Percentiles rank a stretch among this genome's conserved stretches.
Evolutionary conservation across 2,113 vertebrate genomes (phyloP).

Genomic region (Cyanoramphus novaezelandiae): DNA sequence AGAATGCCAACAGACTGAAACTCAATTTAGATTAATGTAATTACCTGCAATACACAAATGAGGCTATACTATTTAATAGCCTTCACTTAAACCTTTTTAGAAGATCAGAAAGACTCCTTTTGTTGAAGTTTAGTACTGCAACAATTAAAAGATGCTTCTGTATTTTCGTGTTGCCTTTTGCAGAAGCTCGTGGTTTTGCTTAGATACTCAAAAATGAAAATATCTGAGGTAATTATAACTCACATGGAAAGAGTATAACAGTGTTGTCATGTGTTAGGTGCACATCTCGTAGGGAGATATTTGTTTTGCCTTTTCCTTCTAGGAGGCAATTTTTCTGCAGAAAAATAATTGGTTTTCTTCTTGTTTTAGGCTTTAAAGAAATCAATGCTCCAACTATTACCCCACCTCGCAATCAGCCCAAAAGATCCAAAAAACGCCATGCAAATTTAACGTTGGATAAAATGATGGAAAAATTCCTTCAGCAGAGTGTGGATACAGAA

Average conservation of each 20-base stretch:
- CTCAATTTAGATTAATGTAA: conserved; percentile 65
- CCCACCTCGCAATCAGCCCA: conserved; percentile 72
- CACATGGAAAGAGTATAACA: neutral
- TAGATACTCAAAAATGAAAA: neutral
- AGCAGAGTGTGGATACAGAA: conserved; percentile 86
- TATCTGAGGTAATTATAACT: neutral
- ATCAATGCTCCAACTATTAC: conserved; percentile 62
- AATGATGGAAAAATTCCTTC: conserved; percentile 89
- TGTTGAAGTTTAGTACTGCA: conserved; percentile 51
- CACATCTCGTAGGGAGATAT: neutral
- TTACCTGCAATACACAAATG: conserved; percentile 52
- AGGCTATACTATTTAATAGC: conserved; percentile 40
- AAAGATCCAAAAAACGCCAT: conserved; percentile 81
- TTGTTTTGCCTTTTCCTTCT: neutral
- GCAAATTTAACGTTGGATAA: conserved; percentile 84
- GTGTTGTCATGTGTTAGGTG: neutral
- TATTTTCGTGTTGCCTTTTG: neutral
- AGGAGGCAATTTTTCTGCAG: neutral
- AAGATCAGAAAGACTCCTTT: conserved; percentile 34
- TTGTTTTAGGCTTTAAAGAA: conserved; percentile 71
- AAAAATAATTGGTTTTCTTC: conserved; percentile 7
- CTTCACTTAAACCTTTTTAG: conserved; percentile 47
- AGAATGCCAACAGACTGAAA: conserved; percentile 21
- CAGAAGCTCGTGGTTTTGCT: neutral
- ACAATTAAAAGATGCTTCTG: neutral